Conservation (phyloP, 2,888 invertebrate species). For the Rotaria macrura region DNA sequence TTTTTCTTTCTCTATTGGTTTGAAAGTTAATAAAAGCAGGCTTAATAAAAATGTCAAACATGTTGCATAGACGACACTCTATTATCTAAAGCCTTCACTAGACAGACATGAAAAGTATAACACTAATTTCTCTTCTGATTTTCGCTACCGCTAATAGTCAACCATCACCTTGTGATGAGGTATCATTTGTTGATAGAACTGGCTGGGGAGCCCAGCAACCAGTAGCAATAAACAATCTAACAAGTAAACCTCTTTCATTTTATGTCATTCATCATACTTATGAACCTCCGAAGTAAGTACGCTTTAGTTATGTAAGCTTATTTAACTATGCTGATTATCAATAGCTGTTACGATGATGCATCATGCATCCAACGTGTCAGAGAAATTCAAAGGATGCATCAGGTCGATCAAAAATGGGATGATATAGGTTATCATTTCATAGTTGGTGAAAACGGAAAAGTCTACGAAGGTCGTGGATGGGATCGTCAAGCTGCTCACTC, state of each 20-base stretch:
- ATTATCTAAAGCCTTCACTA: no score
- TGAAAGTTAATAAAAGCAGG: no score
- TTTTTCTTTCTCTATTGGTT: no score
- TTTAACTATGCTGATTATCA: not conserved
- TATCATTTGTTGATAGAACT: conserved; percentile 19
- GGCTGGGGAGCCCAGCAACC: conserved; percentile 35
- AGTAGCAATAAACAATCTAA: conserved; percentile 21
- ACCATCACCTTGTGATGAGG: not conserved
- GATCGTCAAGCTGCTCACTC: conserved; percentile 36
- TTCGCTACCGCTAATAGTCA: not conserved
- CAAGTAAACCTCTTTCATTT: conserved; percentile 33
- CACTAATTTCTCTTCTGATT: not conserved
- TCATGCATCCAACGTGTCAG: conserved; percentile 50
- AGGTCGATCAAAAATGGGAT: conserved; percentile 50
- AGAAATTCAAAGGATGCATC: conserved; percentile 61
- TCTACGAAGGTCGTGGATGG: conserved; percentile 38
- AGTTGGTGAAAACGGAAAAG: conserved; percentile 37
- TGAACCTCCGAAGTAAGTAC: not conserved
- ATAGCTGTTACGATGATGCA: conserved; percentile 32
- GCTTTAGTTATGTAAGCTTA: no score
- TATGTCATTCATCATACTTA: conserved; percentile 37
- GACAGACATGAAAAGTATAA: not conserved
- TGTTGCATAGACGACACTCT: no score
- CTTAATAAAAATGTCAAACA: no score
- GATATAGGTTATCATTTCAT: conserved; percentile 50